phyloP scores from a whole-genome alignment of 1,140 invertebrate species.

The Cotesia glomerata region DNA sequence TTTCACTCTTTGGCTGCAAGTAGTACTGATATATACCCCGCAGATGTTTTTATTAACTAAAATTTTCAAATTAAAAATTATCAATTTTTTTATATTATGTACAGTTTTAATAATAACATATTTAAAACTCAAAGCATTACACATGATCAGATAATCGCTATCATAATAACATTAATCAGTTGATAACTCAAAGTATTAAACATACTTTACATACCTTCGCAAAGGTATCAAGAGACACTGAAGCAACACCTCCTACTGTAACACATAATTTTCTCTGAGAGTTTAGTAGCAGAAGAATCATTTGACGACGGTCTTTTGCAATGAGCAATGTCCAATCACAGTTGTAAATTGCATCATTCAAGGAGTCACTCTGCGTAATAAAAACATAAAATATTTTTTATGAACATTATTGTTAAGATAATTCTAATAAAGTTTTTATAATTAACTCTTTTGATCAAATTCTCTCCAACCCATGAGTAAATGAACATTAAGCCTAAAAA shows the following conservation, averaged over 20 bases:
- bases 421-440: neutral
- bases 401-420: neutral
- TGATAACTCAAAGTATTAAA: too few relatives aligned
- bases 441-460: neutral
- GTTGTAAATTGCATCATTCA: constrained; percentile 7
- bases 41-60: too few relatives aligned
- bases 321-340: constrained; percentile 12
- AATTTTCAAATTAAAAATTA: too few relatives aligned
- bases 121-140: too few relatives aligned
- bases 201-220: constrained; percentile 4
- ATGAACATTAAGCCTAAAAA: constrained; percentile 12
- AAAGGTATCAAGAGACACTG: neutral
- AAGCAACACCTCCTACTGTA: constrained; percentile 2
- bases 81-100: too few relatives aligned
- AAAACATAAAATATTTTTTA: neutral
- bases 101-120: too few relatives aligned
- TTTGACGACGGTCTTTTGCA: neutral
- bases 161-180: too few relatives aligned
- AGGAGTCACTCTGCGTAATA: constrained; percentile 3
- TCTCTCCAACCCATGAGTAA: constrained; percentile 17
- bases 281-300: neutral
- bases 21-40: too few relatives aligned
- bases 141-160: too few relatives aligned
- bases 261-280: constrained; percentile 1
- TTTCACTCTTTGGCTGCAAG: too few relatives aligned